Conservation (phyloP, 2,888 invertebrate genomes). For the Taenaris catops region DNA sequence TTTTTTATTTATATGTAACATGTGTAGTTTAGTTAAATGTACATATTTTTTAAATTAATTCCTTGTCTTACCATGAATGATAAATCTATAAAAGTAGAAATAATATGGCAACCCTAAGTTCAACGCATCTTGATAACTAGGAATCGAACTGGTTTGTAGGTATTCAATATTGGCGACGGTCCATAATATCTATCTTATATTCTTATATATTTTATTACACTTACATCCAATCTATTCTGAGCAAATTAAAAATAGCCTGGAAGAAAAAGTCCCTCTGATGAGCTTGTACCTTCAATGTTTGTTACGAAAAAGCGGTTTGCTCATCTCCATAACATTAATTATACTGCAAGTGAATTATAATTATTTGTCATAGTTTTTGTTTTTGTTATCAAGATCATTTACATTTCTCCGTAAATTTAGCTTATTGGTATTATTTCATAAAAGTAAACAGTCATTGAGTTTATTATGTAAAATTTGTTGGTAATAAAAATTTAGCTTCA, state of each 20-base stretch:
- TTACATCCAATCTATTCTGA: constrained; percentile 9
- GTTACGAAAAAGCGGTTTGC: constrained; percentile 8
- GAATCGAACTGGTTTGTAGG: constrained; percentile 40
- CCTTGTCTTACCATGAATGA: no score
- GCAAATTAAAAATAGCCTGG: constrained; percentile 18
- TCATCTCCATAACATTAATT: constrained; percentile 2
- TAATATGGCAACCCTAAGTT: constrained; percentile 24
- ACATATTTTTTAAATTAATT: no score
- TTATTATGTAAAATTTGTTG: no score
- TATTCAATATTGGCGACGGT: constrained; percentile 29
- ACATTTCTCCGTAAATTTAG: no score
- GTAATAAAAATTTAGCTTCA: no score
- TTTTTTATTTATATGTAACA: no score
- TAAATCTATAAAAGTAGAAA: constrained; percentile 1
- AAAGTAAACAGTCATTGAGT: no score
- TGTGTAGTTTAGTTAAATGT: no score
- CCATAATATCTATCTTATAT: constrained; percentile 25
- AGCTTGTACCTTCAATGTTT: constrained; percentile 10
- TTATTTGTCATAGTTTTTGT: constrained; percentile 2
- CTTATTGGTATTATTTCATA: no score
- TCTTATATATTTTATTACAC: constrained; percentile 9
- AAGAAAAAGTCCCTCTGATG: constrained; percentile 21
- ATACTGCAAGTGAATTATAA: constrained; percentile 2
- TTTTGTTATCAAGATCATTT: no score
- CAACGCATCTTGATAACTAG: constrained; percentile 32